Evolutionary conservation across 2,113 vertebrate species (phyloP).

Genomic region (Plecotus auritus): DNA sequence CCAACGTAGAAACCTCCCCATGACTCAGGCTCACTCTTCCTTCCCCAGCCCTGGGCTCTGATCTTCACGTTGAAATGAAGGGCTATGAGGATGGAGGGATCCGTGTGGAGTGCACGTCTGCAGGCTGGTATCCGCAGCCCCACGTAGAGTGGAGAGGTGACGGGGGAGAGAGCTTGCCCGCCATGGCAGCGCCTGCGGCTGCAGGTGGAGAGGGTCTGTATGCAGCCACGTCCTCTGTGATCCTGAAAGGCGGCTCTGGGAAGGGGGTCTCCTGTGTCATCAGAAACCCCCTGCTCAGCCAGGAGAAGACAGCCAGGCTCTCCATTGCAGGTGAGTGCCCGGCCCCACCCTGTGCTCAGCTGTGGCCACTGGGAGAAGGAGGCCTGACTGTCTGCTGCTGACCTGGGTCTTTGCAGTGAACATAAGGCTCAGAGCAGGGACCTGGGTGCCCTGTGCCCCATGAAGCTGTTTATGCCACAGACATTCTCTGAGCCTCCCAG

Average conservation of each 20-base stretch:
- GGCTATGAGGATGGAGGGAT: background rate
- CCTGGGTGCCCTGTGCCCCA: background rate
- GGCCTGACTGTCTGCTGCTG: background rate
- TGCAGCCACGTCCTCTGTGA: background rate
- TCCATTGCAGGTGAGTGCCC: background rate
- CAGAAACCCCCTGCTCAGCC: background rate
- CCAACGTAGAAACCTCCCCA: background rate
- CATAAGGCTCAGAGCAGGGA: background rate
- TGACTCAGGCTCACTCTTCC: background rate
- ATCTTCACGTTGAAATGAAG: background rate
- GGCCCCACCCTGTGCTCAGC: background rate
- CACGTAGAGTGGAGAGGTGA: background rate
- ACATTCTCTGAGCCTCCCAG: background rate
- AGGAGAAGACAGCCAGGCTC: background rate
- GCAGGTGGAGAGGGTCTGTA: accelerated
- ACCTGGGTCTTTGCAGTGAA: background rate
- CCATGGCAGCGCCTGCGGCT: no score
- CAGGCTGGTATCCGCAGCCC: background rate
- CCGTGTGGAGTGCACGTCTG: background rate
- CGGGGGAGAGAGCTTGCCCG: background rate
- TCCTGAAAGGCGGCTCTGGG: background rate
- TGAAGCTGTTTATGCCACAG: background rate
- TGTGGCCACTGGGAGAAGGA: background rate
- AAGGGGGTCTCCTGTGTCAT: background rate
- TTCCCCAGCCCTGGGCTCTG: background rate